These are phyloP conservation scores for Astreopora myriophthalma DNA, from an alignment of 64 coral and sea anemone genomes.

Conservation along the genomic window DNA sequence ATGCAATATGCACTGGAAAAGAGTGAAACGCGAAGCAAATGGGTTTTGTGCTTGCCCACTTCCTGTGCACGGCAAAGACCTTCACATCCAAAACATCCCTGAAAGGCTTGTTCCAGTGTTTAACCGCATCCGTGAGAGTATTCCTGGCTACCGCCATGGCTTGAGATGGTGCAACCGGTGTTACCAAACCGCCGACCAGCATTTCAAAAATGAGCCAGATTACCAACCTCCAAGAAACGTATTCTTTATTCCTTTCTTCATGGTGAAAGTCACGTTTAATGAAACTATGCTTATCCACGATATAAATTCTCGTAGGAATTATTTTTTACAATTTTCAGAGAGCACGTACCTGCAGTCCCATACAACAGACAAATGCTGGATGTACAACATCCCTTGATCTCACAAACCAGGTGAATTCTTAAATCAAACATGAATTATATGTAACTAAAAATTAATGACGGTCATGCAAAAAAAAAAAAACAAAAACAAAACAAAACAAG, in stretches of 20 bases:
- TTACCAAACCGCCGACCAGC: background rate
- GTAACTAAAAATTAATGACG: no score
- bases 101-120: background rate
- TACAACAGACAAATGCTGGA: background rate
- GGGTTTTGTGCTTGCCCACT: slow-evolving; percentile 52
- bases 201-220: slow-evolving; percentile 1
- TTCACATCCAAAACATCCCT: background rate
- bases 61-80: background rate
- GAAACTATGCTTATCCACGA: background rate
- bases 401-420: background rate
- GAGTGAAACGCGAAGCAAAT: slow-evolving; percentile 4
- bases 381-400: background rate
- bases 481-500: no score
- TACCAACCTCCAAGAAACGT: background rate
- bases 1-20: slow-evolving; percentile 5
- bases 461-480: no score
- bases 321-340: no score
- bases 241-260: background rate
- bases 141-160: background rate
- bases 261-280: background rate
- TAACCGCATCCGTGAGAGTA: background rate
- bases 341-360: background rate
- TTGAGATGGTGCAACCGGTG: slow-evolving; percentile 8
- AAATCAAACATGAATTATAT: no score
- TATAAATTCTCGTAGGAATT: no score